These are phyloP conservation scores for Melieria crassipennis DNA, from an alignment of 2,888 invertebrate genomes.

Conservation along the genomic window DNA sequence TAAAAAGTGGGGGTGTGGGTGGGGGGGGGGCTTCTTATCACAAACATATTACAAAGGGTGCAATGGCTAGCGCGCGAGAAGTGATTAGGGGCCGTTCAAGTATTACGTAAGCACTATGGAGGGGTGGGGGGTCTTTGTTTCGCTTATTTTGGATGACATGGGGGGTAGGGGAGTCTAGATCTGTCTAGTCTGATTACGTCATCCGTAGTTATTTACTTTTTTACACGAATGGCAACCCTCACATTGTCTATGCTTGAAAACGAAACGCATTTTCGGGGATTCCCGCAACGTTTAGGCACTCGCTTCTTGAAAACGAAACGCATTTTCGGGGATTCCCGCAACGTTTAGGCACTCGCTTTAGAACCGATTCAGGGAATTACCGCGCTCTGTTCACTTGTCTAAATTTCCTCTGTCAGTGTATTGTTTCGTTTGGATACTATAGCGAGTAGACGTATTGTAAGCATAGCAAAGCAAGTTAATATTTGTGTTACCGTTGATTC, in stretches of 20 bases:
- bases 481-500: slow-evolving; percentile 1
- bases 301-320: neutral
- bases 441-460: neutral
- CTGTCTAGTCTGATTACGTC: neutral
- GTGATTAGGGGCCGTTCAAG: neutral
- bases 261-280: too few species aligned
- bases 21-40: too few species aligned
- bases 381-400: slow-evolving; percentile 11
- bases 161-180: neutral
- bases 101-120: slow-evolving; percentile 7
- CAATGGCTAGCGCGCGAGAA: too few species aligned
- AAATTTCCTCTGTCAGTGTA: slow-evolving; percentile 6
- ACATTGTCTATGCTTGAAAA: neutral
- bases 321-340: neutral
- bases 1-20: too few species aligned
- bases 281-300: too few species aligned
- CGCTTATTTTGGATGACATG: slow-evolving; percentile 3
- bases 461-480: slow-evolving; percentile 2
- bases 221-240: neutral
- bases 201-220: slow-evolving; percentile 12
- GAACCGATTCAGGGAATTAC: neutral
- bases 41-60: too few species aligned
- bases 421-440: slow-evolving; percentile 11
- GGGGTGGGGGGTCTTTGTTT: neutral
- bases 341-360: slow-evolving; percentile 3